A percentile compares a stretch with the other conserved stretches of the same genome.
Conservation (phyloP, 2,888 invertebrate genomes). For the Drosophila paracracens region DNA sequence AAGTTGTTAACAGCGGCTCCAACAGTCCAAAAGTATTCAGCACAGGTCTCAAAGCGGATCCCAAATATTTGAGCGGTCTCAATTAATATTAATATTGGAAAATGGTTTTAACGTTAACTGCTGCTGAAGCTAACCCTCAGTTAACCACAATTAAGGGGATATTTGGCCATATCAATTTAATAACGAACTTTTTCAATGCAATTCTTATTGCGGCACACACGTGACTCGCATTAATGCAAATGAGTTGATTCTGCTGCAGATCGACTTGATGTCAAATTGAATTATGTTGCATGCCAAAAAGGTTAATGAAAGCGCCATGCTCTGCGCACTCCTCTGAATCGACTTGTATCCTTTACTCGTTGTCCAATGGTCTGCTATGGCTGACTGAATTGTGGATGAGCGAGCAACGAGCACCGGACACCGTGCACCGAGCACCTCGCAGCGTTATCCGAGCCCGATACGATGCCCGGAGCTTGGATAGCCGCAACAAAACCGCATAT, state of each 20-base stretch:
- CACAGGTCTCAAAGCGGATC: conserved; percentile 10
- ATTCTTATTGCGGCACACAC: conserved; percentile 43
- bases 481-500: conserved; percentile 44
- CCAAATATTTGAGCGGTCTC: background rate
- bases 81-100: background rate
- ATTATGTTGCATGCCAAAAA: conserved; percentile 76
- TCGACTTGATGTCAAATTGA: conserved; percentile 68
- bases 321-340: conserved; percentile 2
- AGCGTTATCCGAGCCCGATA: conserved; percentile 2
- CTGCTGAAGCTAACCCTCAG: background rate
- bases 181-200: conserved; percentile 55
- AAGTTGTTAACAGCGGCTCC: conserved; percentile 33
- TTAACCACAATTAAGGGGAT: conserved; percentile 51
- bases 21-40: background rate
- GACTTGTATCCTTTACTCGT: background rate
- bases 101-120: background rate
- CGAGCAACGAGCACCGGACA: conserved; percentile 17
- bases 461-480: conserved; percentile 8
- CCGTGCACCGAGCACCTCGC: conserved; percentile 4
- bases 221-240: conserved; percentile 73
- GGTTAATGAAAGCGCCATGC: conserved; percentile 69
- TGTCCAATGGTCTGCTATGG: background rate
- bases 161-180: conserved; percentile 60
- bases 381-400: conserved; percentile 35
- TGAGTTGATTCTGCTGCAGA: conserved; percentile 35